Evolutionary conservation across 2,797 vertebrate species (phyloP).

Genomic region (Acanthiza pusilla): DNA sequence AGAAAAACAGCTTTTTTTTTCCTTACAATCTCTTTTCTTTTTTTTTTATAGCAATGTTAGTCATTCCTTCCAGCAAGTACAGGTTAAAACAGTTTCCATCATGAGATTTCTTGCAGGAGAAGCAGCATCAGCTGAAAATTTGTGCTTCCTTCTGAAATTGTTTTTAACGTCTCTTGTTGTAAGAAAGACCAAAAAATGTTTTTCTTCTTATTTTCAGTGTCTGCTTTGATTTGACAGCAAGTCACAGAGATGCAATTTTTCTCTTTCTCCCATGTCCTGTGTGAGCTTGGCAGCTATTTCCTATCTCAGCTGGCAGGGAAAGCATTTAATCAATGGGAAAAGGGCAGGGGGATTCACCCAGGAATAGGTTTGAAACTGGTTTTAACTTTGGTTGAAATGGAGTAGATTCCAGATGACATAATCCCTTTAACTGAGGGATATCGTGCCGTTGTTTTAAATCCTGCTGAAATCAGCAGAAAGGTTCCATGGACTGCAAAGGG

Average conservation of each 20-base stretch:
- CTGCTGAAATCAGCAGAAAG: not conserved
- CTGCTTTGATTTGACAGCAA: not conserved
- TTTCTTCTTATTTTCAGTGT: not conserved
- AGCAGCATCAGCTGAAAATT: not conserved
- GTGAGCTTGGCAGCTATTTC: not conserved
- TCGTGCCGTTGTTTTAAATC: not conserved
- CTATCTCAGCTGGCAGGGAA: not conserved
- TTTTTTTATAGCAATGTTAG: not conserved
- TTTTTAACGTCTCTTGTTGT: not conserved
- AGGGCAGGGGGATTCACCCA: not conserved
- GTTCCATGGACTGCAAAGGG: not conserved
- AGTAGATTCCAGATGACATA: not conserved
- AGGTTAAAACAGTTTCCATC: slow-evolving; percentile 18
- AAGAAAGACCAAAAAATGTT: not conserved
- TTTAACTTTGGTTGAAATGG: not conserved
- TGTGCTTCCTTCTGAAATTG: not conserved
- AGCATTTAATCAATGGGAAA: not conserved
- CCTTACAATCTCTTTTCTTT: not conserved
- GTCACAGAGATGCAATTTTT: not conserved
- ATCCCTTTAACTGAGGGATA: not conserved
- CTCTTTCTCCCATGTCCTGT: not conserved
- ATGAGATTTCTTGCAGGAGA: not conserved
- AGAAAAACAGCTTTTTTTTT: slow-evolving; percentile 7
- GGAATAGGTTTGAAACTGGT: not conserved
- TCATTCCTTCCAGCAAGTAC: not conserved